These are phyloP conservation scores for Diadema setosum DNA, from an alignment of 35 echinoderm and acorn worm genomes.

Conservation along the genomic window DNA sequence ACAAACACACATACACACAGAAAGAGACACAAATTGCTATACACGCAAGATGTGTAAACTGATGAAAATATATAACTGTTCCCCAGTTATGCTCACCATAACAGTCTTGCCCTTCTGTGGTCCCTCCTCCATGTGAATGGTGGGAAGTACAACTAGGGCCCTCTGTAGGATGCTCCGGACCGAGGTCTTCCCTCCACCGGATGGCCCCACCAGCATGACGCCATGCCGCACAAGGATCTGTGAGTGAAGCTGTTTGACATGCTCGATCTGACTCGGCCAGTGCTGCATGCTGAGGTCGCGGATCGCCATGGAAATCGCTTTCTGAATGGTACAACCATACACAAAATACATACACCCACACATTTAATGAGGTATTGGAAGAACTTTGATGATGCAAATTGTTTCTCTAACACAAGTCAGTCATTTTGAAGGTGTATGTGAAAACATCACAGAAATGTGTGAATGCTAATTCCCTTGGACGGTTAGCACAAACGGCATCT, in stretches of 20 bases:
- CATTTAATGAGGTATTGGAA: no score
- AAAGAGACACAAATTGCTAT: no score
- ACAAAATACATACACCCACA: no score
- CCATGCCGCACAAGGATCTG: constrained; percentile 92
- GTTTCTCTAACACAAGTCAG: no score
- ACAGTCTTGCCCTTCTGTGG: constrained; percentile 26
- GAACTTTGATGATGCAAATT: no score
- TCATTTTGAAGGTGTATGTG: no score
- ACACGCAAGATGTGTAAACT: no score
- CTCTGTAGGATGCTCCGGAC: constrained; percentile 92
- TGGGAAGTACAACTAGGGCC: constrained; percentile 77
- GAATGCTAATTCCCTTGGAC: no score
- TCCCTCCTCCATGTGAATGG: constrained; percentile 58
- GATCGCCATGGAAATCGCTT: constrained; percentile 95
- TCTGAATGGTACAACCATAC: no score
- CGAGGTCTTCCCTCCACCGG: constrained; percentile 78
- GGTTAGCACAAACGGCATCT: no score
- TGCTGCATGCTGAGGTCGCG: constrained; percentile 77
- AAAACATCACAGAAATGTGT: no score
- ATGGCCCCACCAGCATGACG: constrained; percentile 92
- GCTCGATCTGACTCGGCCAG: constrained; percentile 81
- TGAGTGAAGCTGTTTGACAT: constrained; percentile 93
- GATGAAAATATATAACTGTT: background rate
- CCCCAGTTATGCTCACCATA: constrained; percentile 56
- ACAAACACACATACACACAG: no score